A percentile compares a stretch with the other conserved stretches of the same genome.
phyloP scores from a whole-genome alignment of 1,140 invertebrate species.

The Brachystomella parvula region DNA sequence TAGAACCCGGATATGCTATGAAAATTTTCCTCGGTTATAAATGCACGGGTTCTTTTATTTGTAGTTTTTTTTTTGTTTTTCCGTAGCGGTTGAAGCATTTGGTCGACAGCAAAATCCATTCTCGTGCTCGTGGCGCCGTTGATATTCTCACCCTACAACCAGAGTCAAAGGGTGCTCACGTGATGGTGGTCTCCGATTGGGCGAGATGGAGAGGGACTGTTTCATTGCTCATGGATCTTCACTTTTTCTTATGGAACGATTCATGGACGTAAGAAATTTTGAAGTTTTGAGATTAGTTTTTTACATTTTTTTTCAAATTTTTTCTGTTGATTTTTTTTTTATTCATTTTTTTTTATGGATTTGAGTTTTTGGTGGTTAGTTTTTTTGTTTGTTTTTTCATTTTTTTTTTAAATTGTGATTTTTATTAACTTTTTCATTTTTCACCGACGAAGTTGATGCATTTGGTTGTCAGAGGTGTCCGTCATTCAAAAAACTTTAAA shows the following conservation, averaged over 20 bases:
- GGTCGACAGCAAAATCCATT: slow-evolving; percentile 99
- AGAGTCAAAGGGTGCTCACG: slow-evolving; percentile 96
- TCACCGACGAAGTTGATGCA: no score
- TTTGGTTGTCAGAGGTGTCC: no score
- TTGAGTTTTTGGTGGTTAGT: not conserved
- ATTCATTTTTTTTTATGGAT: slow-evolving; percentile 4
- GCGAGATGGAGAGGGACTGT: slow-evolving; percentile 99
- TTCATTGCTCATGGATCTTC: slow-evolving; percentile 97
- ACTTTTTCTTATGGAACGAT: slow-evolving; percentile 87
- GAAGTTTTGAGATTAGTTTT: no score
- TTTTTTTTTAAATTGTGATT: no score
- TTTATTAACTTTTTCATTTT: no score
- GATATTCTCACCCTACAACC: slow-evolving; percentile 95
- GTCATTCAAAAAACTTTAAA: no score
- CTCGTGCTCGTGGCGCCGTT: slow-evolving; percentile 87
- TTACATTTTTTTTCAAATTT: no score
- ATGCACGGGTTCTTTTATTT: not conserved
- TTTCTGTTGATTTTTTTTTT: no score
- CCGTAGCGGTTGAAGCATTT: slow-evolving; percentile 85
- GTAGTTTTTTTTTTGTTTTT: slow-evolving; percentile 1
- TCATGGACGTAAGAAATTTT: slow-evolving; percentile 59
- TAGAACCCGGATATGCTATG: slow-evolving; percentile 2
- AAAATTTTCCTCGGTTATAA: not conserved
- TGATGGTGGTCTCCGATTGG: slow-evolving; percentile 95
- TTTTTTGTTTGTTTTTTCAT: not conserved